Evolutionary conservation across 2,797 vertebrate genomes (phyloP).

Genomic region (Epinephelus coioides): DNA sequence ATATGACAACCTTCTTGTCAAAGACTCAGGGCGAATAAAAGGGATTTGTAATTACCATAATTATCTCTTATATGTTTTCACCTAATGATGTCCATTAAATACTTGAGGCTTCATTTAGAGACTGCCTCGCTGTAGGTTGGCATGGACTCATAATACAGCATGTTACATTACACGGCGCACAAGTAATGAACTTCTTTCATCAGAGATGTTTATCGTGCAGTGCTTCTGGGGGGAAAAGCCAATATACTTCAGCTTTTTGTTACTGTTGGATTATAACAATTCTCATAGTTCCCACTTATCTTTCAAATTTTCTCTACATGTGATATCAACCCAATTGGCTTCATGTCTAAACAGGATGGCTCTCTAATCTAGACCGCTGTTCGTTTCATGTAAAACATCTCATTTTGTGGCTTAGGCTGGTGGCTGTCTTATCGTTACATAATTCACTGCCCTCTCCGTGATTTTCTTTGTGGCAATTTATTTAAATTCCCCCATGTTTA

Average conservation of each 20-base stretch:
- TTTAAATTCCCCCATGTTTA: conserved; percentile 86
- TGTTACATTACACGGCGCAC: conserved; percentile 78
- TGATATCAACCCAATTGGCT: conserved; percentile 85
- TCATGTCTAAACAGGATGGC: conserved; percentile 85
- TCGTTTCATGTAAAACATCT: conserved; percentile 86
- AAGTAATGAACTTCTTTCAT: conserved; percentile 87
- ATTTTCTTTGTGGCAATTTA: conserved; percentile 84
- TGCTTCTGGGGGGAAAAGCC: conserved; percentile 80
- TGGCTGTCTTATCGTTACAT: conserved; percentile 82
- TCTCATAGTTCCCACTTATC: conserved; percentile 86
- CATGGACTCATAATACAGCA: conserved; percentile 77
- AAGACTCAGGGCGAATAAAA: conserved; percentile 84
- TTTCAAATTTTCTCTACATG: conserved; percentile 83
- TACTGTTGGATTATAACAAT: conserved; percentile 85
- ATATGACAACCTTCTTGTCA: conserved; percentile 86
- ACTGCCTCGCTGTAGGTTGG: conserved; percentile 78
- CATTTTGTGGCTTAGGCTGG: conserved; percentile 84
- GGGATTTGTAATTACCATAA: conserved; percentile 87
- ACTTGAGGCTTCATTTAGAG: conserved; percentile 78
- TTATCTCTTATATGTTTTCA: conserved; percentile 87
- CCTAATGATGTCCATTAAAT: conserved; percentile 86
- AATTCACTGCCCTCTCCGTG: conserved; percentile 78
- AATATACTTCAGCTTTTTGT: conserved; percentile 85
- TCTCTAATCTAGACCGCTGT: conserved; percentile 82
- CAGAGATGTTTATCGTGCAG: conserved; percentile 81